Conservation (phyloP, 2,113 vertebrate species). For the Gila orcuttii region DNA sequence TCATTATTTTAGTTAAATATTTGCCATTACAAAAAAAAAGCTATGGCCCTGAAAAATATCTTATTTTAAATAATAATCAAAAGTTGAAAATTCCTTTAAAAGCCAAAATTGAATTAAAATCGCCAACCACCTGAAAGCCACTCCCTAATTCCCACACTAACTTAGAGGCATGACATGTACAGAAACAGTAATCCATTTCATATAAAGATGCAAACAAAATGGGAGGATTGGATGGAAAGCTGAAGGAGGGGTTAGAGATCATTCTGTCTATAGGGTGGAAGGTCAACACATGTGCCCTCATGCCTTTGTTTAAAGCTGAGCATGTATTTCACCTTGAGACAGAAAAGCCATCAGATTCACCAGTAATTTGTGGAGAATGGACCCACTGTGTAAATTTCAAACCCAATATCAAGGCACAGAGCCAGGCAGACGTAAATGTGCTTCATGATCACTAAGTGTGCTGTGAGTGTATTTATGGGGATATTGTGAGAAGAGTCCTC, state of each 20-base stretch:
- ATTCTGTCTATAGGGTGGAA: background rate
- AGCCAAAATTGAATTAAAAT: background rate
- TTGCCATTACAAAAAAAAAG: background rate
- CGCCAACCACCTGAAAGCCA: background rate
- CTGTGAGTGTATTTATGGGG: background rate
- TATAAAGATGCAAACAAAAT: background rate
- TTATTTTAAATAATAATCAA: background rate
- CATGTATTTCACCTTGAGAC: background rate
- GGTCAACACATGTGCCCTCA: constrained; percentile 16
- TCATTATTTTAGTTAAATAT: background rate
- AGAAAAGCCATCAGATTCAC: background rate
- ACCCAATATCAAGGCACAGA: background rate
- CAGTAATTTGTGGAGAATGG: background rate
- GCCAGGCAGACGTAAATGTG: background rate
- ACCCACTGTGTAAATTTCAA: background rate
- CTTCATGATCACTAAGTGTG: background rate
- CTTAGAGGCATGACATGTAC: background rate
- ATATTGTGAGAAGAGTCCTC: background rate
- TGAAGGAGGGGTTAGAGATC: background rate
- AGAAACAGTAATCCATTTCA: background rate
- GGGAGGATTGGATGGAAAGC: background rate
- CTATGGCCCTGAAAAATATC: background rate
- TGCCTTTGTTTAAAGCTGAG: background rate
- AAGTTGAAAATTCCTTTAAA: background rate
- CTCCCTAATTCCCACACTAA: background rate